Conservation (phyloP, 2,113 vertebrate genomes). For the Neolamprologus fasciatus region DNA sequence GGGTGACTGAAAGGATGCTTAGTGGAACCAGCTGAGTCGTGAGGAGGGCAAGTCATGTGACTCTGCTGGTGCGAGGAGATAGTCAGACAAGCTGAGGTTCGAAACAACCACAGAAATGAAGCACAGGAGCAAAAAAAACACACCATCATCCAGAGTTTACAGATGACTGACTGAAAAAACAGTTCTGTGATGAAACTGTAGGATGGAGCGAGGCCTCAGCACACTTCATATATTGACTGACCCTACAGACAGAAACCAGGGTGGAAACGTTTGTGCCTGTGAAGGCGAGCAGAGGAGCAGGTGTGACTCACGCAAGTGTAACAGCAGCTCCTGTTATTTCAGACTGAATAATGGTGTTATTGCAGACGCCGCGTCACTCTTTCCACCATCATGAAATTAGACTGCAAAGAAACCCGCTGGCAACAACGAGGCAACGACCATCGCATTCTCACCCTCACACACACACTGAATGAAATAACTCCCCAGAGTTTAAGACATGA, state of each 20-base stretch:
- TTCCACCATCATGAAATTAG: neutral
- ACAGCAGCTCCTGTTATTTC: neutral
- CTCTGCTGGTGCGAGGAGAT: neutral
- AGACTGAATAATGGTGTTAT: neutral
- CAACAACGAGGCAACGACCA: neutral
- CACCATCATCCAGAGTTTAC: neutral
- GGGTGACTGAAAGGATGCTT: neutral
- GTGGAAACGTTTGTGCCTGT: rapidly evolving
- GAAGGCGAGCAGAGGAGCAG: neutral
- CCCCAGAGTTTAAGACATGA: neutral
- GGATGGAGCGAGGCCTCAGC: neutral
- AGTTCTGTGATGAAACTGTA: rapidly evolving
- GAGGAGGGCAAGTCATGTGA: neutral
- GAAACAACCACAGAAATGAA: neutral
- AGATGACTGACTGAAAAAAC: neutral
- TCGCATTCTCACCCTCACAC: rapidly evolving
- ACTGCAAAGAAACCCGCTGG: neutral
- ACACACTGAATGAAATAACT: neutral
- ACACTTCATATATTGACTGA: rapidly evolving
- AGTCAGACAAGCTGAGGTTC: rapidly evolving
- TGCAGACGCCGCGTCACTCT: neutral
- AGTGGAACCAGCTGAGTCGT: neutral
- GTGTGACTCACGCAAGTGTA: neutral
- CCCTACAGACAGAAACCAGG: neutral
- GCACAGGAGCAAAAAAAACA: rapidly evolving